phyloP scores from a whole-genome alignment of 2,888 invertebrate species.

The Agriopis marginaria region DNA sequence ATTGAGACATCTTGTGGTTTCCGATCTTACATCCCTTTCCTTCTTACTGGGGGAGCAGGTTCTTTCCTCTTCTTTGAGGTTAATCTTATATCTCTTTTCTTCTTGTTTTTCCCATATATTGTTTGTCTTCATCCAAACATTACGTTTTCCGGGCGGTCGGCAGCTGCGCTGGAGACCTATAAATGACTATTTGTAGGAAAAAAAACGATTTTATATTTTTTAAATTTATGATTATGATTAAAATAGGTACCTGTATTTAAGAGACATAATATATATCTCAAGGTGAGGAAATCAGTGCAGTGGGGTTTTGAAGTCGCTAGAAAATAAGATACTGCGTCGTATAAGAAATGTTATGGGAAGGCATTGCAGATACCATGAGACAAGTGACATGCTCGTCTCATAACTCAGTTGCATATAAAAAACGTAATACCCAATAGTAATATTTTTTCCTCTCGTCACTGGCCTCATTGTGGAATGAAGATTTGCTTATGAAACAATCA shows the following conservation, averaged over 20 bases:
- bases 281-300: too few relatives aligned
- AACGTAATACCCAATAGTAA: neutral
- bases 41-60: slow-evolving; percentile 58
- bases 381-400: too few relatives aligned
- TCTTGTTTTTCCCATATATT: slow-evolving; percentile 77
- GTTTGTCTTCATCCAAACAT: slow-evolving; percentile 84
- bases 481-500: neutral
- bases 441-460: neutral
- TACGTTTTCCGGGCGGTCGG: slow-evolving; percentile 75
- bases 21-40: slow-evolving; percentile 80
- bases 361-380: too few relatives aligned
- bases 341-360: too few relatives aligned
- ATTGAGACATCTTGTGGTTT: slow-evolving; percentile 87
- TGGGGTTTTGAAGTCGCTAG: too few relatives aligned
- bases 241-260: neutral
- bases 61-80: slow-evolving; percentile 79
- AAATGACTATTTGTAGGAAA: slow-evolving; percentile 79
- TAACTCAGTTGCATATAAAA: too few relatives aligned
- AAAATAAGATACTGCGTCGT: too few relatives aligned
- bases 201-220: slow-evolving; percentile 53
- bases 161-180: slow-evolving; percentile 82
- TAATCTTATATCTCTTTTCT: slow-evolving; percentile 74
- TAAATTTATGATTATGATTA: neutral
- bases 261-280: neutral
- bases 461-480: neutral